Evolutionary conservation across 2,113 vertebrate species (phyloP).

Genomic region (Climacteris rufus): DNA sequence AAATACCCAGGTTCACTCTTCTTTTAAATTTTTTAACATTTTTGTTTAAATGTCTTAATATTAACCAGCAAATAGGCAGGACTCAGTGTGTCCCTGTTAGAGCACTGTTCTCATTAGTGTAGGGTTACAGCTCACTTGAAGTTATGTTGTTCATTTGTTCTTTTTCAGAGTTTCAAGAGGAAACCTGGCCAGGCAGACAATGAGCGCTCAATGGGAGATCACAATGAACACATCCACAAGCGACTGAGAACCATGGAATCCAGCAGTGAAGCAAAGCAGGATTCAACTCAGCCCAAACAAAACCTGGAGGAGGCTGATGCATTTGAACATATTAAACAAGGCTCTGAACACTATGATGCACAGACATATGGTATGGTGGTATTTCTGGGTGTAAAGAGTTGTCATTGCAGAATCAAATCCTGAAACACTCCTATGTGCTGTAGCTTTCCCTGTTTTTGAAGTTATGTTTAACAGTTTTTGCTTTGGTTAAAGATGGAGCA

Average conservation of each 20-base stretch:
- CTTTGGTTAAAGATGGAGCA: background rate
- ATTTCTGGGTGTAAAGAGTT: background rate
- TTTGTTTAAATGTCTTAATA: background rate
- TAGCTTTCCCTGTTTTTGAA: background rate
- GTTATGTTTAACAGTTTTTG: background rate
- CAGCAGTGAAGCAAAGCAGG: slow-evolving; percentile 47
- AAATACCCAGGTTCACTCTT: slow-evolving; percentile 82
- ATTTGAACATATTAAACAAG: slow-evolving; percentile 86
- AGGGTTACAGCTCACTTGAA: background rate
- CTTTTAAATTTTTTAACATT: background rate
- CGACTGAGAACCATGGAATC: slow-evolving; percentile 83
- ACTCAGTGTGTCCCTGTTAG: background rate
- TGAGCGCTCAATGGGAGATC: slow-evolving; percentile 84
- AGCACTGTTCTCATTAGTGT: background rate
- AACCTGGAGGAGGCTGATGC: slow-evolving; percentile 79
- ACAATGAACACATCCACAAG: slow-evolving; percentile 84
- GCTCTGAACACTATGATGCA: slow-evolving; percentile 78
- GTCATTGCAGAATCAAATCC: background rate
- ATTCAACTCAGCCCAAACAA: slow-evolving; percentile 27
- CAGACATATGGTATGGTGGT: slow-evolving; percentile 87
- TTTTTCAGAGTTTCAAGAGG: slow-evolving; percentile 88
- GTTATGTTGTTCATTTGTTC: background rate
- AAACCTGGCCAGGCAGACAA: slow-evolving; percentile 91
- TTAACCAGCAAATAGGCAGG: background rate
- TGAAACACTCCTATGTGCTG: background rate